These are phyloP conservation scores for Pyrgilauda ruficollis DNA, from an alignment of 2,113 vertebrate genomes.

Conservation along the genomic window DNA sequence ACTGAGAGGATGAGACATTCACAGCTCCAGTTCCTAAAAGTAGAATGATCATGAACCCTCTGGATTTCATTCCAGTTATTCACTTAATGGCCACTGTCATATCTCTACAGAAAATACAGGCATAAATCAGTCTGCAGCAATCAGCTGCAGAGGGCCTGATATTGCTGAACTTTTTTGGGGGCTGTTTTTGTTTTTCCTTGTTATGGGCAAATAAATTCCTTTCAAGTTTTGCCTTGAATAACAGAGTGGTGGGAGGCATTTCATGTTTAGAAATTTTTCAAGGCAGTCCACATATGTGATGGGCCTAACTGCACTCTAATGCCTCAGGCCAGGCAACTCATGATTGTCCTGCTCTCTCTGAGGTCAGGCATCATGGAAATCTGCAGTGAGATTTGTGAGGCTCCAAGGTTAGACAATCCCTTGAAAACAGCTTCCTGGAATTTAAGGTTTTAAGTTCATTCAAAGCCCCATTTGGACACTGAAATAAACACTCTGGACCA, in stretches of 20 bases:
- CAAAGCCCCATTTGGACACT: conserved; percentile 26
- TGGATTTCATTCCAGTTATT: not conserved
- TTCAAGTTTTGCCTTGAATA: not conserved
- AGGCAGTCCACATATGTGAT: not conserved
- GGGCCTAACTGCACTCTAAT: not conserved
- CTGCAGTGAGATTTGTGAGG: not conserved
- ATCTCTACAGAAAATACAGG: not conserved
- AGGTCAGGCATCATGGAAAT: not conserved
- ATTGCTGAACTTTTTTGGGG: not conserved
- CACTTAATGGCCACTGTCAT: not conserved
- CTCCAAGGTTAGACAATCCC: conserved; percentile 13
- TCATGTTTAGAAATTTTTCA: not conserved
- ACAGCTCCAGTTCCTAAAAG: not conserved
- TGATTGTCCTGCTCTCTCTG: not conserved
- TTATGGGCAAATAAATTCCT: not conserved
- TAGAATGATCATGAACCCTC: not conserved
- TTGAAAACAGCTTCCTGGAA: conserved; percentile 34
- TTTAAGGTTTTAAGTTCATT: conserved; percentile 41
- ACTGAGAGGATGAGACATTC: not conserved
- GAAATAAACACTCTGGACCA: conserved; percentile 45
- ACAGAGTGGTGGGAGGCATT: not conserved
- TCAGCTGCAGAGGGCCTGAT: not conserved
- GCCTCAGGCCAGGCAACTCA: not conserved
- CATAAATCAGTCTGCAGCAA: not conserved
- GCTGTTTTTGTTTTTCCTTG: not conserved